Conservation (phyloP, 2,797 vertebrate species). For the Columba guinea region DNA sequence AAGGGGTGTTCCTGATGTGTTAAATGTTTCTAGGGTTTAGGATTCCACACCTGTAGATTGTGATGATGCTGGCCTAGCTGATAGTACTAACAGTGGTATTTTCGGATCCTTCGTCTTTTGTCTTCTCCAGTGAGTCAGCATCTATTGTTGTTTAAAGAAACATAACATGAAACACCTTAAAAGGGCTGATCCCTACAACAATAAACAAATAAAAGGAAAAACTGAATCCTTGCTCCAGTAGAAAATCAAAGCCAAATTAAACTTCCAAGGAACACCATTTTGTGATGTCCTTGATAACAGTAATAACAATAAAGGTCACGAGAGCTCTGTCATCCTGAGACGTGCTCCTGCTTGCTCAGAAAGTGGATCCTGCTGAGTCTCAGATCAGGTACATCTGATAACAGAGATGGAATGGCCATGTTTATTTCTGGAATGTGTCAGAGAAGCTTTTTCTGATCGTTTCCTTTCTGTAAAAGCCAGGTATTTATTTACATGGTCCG, state of each 20-base stretch:
- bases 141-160: not conserved
- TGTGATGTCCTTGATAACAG: conserved; percentile 20
- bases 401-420: not conserved
- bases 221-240: not conserved
- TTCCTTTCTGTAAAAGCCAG: not conserved
- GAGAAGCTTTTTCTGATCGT: not conserved
- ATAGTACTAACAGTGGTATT: not conserved
- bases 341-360: not conserved
- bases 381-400: conserved; percentile 9
- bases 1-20: not conserved
- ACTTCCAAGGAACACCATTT: not conserved
- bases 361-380: not conserved
- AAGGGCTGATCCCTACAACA: not conserved
- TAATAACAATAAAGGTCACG: not conserved
- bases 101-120: not conserved
- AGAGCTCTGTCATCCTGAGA: not conserved
- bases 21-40: not conserved
- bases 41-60: not conserved
- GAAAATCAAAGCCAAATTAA: not conserved
- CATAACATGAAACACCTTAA: not conserved
- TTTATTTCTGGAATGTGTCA: conserved; percentile 38
- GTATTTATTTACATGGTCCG: conserved; percentile 11
- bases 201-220: not conserved
- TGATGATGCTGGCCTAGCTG: not conserved
- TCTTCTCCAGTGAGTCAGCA: not conserved